These are phyloP conservation scores for Drosophila serrata DNA, from an alignment of 1,140 invertebrate genomes.

Conservation along the genomic window DNA sequence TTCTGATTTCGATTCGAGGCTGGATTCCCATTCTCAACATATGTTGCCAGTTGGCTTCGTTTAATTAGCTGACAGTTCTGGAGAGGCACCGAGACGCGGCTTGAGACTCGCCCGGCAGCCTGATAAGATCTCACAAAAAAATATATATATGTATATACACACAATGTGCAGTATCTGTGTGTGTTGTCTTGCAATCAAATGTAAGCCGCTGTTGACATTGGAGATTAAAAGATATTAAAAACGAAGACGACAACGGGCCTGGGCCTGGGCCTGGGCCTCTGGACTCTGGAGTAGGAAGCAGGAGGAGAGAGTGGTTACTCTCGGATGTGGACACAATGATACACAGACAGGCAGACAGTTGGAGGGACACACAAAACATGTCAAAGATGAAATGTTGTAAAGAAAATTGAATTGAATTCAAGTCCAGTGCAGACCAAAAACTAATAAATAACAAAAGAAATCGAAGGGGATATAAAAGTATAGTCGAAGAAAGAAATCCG, in stretches of 20 bases:
- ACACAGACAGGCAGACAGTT: slow-evolving; percentile 40
- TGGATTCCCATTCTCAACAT: slow-evolving; percentile 52
- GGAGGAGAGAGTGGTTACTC: slow-evolving; percentile 31
- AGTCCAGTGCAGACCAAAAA: slow-evolving; percentile 65
- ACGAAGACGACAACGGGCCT: slow-evolving; percentile 72
- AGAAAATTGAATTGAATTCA: slow-evolving; percentile 82
- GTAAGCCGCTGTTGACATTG: slow-evolving; percentile 83
- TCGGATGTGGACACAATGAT: slow-evolving; percentile 68
- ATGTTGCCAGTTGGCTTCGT: slow-evolving; percentile 82
- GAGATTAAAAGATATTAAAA: slow-evolving; percentile 84
- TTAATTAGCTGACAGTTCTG: slow-evolving; percentile 77
- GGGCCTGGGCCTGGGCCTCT: slow-evolving; percentile 17
- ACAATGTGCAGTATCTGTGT: slow-evolving; percentile 52
- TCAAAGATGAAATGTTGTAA: slow-evolving; percentile 83
- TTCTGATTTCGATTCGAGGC: slow-evolving; percentile 22
- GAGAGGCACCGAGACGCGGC: slow-evolving; percentile 19
- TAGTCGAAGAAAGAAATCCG: slow-evolving; percentile 17
- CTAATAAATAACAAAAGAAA: slow-evolving; percentile 76
- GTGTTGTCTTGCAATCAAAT: slow-evolving; percentile 82
- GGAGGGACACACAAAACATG: slow-evolving; percentile 71
- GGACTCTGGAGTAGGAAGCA: slow-evolving; percentile 46
- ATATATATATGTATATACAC: slow-evolving; percentile 37
- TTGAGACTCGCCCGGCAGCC: slow-evolving; percentile 21
- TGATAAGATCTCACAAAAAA: slow-evolving; percentile 69
- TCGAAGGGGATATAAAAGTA: slow-evolving; percentile 42